Conservation (phyloP, 2,888 invertebrate genomes). For the Eustalomyia histrio region DNA sequence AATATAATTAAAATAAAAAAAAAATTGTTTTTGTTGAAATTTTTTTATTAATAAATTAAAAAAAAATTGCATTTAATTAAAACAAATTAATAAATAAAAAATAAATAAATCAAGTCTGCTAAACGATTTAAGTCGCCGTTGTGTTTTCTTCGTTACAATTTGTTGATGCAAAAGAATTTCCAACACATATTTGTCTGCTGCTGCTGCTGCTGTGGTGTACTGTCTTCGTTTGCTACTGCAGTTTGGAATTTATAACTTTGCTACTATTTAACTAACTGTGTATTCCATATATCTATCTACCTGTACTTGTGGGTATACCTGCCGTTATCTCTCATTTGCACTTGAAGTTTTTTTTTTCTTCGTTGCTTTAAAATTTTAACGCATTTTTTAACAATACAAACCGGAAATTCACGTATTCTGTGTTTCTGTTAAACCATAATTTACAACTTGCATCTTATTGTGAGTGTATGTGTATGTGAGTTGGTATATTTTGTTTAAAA, state of each 20-base stretch:
- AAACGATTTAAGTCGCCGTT: constrained; percentile 44
- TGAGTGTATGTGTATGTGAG: constrained; percentile 8
- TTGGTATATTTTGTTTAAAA: neutral
- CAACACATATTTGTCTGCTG: neutral
- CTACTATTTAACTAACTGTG: neutral
- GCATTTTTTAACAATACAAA: constrained; percentile 21
- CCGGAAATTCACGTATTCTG: constrained; percentile 49
- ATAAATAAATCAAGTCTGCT: constrained; percentile 33
- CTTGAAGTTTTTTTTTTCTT: constrained; percentile 30
- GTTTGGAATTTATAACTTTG: neutral
- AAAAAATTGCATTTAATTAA: constrained; percentile 1
- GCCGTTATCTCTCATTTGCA: constrained; percentile 45
- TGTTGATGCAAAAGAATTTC: constrained; percentile 48
- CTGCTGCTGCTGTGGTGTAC: constrained; percentile 4
- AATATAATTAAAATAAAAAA: constrained; percentile 10
- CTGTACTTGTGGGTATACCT: constrained; percentile 14
- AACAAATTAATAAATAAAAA: constrained; percentile 6
- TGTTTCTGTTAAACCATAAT: constrained; percentile 40
- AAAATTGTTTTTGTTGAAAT: constrained; percentile 40
- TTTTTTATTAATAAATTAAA: neutral
- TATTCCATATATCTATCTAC: constrained; percentile 14
- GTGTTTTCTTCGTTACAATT: constrained; percentile 27
- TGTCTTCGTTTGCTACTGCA: neutral
- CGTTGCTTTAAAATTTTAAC: neutral
- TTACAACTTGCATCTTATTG: constrained; percentile 39